A percentile compares a stretch with the other conserved stretches of the same genome.
Conservation (phyloP, 2,797 vertebrate species). For the Tokudaia tokunoshimensis region DNA sequence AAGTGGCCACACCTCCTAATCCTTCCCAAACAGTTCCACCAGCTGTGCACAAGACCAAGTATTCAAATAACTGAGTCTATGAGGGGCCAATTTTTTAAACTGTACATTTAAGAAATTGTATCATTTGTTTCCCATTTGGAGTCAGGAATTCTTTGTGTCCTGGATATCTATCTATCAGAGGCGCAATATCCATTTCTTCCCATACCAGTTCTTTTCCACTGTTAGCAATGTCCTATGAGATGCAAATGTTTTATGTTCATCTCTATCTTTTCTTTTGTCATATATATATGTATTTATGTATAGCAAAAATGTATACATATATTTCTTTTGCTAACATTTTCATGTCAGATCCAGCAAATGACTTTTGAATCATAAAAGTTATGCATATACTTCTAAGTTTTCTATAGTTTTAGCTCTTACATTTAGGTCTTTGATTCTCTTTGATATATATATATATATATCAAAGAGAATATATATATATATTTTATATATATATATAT, state of each 20-base stretch:
- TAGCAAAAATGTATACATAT: no score
- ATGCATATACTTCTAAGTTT: not conserved
- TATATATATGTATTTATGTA: no score
- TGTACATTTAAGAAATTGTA: not conserved
- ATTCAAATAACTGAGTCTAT: not conserved
- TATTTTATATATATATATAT: not conserved
- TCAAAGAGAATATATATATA: not conserved
- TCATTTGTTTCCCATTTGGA: not conserved
- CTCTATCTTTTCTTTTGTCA: conserved; percentile 9
- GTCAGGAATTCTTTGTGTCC: not conserved
- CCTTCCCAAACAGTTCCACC: not conserved
- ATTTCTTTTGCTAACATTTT: not conserved
- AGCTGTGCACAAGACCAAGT: not conserved
- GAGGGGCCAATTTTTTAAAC: not conserved
- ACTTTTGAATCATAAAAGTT: not conserved
- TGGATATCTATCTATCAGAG: not conserved
- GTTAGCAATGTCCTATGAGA: not conserved
- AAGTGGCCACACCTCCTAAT: not conserved
- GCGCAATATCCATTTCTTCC: not conserved
- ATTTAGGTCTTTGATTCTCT: not conserved
- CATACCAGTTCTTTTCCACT: not conserved
- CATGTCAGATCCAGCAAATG: not conserved
- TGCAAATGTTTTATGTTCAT: not conserved
- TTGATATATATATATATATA: not conserved
- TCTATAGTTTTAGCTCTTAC: not conserved